These are phyloP conservation scores for Actias luna DNA, from an alignment of 2,888 invertebrate genomes.

Conservation along the genomic window DNA sequence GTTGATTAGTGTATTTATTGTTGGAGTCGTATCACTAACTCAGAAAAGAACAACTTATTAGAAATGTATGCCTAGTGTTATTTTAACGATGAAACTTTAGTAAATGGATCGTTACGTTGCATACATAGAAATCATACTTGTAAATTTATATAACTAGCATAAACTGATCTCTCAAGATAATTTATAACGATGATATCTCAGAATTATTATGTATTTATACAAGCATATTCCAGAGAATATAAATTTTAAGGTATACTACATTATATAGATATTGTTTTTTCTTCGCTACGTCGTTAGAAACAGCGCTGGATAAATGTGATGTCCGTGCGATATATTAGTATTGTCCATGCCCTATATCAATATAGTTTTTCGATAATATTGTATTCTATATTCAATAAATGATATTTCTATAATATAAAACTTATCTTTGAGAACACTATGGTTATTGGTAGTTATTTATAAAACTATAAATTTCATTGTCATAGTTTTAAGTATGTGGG, in stretches of 20 bases:
- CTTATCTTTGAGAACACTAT: slow-evolving; percentile 76
- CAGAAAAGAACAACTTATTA: slow-evolving; percentile 45
- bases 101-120: slow-evolving; percentile 64
- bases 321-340: slow-evolving; percentile 66
- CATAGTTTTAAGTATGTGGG: slow-evolving; percentile 79
- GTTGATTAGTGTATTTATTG: slow-evolving; percentile 73
- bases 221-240: slow-evolving; percentile 73
- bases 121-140: slow-evolving; percentile 71
- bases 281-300: slow-evolving; percentile 58
- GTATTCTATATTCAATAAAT: slow-evolving; percentile 81
- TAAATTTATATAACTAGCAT: slow-evolving; percentile 79
- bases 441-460: slow-evolving; percentile 76
- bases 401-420: slow-evolving; percentile 79
- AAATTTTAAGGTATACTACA: slow-evolving; percentile 70
- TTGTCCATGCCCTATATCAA: slow-evolving; percentile 76
- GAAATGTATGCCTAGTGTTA: slow-evolving; percentile 67
- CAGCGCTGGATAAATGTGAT: slow-evolving; percentile 67
- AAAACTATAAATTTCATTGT: slow-evolving; percentile 76
- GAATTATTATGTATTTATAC: slow-evolving; percentile 74
- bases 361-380: slow-evolving; percentile 80
- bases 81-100: slow-evolving; percentile 65
- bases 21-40: slow-evolving; percentile 65
- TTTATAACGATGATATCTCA: slow-evolving; percentile 77
- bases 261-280: slow-evolving; percentile 64
- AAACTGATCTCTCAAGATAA: slow-evolving; percentile 80